These are phyloP conservation scores for Morpho helenor DNA, from an alignment of 2,888 invertebrate genomes.

Conservation along the genomic window DNA sequence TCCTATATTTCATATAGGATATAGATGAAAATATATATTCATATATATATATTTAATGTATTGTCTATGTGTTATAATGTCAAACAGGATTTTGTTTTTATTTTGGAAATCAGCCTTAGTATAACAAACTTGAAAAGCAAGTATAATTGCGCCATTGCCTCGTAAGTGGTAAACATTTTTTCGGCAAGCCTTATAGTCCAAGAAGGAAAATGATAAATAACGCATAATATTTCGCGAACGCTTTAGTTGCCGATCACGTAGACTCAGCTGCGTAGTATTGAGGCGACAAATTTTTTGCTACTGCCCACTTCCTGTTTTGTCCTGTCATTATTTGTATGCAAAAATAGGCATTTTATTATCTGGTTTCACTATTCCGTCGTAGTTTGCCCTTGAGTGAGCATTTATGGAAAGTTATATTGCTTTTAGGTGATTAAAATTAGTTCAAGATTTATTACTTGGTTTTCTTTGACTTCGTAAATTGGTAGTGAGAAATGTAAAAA, in stretches of 20 bases:
- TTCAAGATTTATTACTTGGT: not conserved
- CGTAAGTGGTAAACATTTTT: not conserved
- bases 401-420: conserved; percentile 6
- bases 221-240: conserved; percentile 39
- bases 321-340: conserved; percentile 13
- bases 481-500: not conserved
- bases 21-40: too few relatives aligned
- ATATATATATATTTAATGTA: too few relatives aligned
- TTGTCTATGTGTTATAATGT: too few relatives aligned
- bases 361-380: conserved; percentile 2
- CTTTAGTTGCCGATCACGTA: conserved; percentile 57
- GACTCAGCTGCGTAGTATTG: conserved; percentile 33
- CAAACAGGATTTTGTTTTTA: too few relatives aligned
- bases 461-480: not conserved
- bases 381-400: conserved; percentile 9
- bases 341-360: conserved; percentile 10
- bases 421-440: not conserved
- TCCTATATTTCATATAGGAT: too few relatives aligned
- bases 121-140: not conserved
- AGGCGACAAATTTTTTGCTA: conserved; percentile 40
- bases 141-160: too few relatives aligned
- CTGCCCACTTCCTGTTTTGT: conserved; percentile 44
- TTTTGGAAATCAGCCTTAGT: too few relatives aligned
- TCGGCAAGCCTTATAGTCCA: conserved; percentile 3
- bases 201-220: conserved; percentile 22